Percentiles rank a stretch among this genome's conserved stretches.
These are phyloP conservation scores for Solenopsis fugax DNA, from an alignment of 1,140 invertebrate species.

Conservation along the genomic window DNA sequence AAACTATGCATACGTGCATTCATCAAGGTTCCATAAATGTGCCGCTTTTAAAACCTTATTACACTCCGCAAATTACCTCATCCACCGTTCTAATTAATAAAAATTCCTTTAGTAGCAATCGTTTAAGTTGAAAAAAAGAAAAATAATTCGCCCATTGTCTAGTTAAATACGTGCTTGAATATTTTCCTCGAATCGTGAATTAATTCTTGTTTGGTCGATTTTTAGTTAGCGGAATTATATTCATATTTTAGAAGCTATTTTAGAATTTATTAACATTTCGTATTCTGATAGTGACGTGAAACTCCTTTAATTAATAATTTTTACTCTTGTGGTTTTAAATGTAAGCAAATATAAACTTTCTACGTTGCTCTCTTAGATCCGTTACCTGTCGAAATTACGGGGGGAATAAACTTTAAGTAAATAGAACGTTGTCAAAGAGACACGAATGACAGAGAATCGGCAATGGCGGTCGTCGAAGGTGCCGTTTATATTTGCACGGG, in stretches of 20 bases:
- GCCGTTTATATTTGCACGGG: conserved; percentile 28
- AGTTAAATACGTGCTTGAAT: neutral
- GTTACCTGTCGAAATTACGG: neutral
- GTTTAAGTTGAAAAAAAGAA: neutral
- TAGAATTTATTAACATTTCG: neutral
- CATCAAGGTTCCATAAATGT: conserved; percentile 50
- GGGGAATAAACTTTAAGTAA: conserved; percentile 43
- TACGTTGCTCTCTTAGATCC: neutral
- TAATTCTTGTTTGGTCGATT: neutral
- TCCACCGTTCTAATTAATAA: conserved; percentile 23
- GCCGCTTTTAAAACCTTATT: conserved; percentile 37
- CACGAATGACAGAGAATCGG: conserved; percentile 26
- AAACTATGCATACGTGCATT: conserved; percentile 53
- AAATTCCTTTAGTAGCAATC: neutral
- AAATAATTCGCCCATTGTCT: neutral
- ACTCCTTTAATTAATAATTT: too few relatives aligned
- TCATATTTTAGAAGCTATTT: neutral
- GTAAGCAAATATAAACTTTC: neutral
- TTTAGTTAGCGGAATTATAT: neutral
- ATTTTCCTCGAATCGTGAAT: neutral
- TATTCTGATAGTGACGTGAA: neutral
- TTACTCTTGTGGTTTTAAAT: neutral
- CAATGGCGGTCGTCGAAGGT: conserved; percentile 2
- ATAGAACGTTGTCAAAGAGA: conserved; percentile 35
- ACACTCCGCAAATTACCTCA: conserved; percentile 1